Base-by-base conservation (phyloP, 2,113 vertebrate species). In the Merops nubicus region DNA sequence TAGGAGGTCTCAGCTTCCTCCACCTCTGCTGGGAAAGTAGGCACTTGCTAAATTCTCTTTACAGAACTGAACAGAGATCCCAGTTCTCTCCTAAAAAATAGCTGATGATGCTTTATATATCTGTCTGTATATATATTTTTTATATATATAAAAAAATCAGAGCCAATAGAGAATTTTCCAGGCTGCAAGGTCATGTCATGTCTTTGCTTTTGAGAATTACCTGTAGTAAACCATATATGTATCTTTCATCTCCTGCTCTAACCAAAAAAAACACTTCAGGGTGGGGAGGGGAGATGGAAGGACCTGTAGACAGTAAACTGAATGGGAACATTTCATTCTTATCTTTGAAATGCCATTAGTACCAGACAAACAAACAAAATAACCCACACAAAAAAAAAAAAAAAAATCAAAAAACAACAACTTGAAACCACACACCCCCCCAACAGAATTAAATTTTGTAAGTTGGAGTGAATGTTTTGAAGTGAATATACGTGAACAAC, bases 271-370 rank as follows among this genome's bases (percentile, higher is more conserved):
- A 1, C 5, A 20, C 76, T 68, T 16, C 5, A 34, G 4, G 4
- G 3, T n/a, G 6, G 3, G 2, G 13, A 60, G 26, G 7, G 40
- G 1, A 51, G 0, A 2, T 43, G 34, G n/a, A 31, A 48, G 5
- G 31, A 43, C 2, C 1, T 43, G 21, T 15, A 80, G 20, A 33
- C 5, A 29, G 3, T 36, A 62, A 62, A 2, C 48, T 64, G 26
- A 87, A 77, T 43, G 7, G 28, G 29, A 70, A 40, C 6, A 6
- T n/a, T 92, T 82, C 12, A 31, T 82, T 82, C 2, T 7, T 68
- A 8, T 28, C 9, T 70, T 51, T 51, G 14, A 93, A 81, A 31
- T 7, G 74, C 26, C 21, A 2, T 19, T 19, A 74, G 6, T 57
- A 45, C 3, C 0, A 0, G 14, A 22, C 6, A 0, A 13, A 22